Percentiles rank a stretch among this genome's conserved stretches.
These are phyloP conservation scores for Drosophila nr. fundita DNA, from an alignment of 2,888 invertebrate species.

Conservation along the genomic window DNA sequence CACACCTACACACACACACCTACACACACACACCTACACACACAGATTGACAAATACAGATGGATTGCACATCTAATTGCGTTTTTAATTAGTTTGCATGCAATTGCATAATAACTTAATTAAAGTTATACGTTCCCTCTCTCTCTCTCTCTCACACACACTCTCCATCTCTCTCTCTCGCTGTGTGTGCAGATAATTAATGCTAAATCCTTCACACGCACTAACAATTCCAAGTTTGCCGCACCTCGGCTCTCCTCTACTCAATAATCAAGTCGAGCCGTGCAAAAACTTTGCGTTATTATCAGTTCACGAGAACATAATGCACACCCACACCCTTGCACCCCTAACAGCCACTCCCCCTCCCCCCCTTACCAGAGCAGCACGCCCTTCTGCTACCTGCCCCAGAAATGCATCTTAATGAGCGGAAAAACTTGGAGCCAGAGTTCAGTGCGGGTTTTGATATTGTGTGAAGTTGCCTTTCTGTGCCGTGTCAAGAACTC, in stretches of 20 bases:
- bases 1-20: neutral
- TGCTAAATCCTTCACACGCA: conserved; percentile 77
- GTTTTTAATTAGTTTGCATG: conserved; percentile 75
- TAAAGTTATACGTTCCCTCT: conserved; percentile 57
- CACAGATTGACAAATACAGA: neutral
- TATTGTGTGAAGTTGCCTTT: neutral
- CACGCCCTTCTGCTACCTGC: conserved; percentile 16
- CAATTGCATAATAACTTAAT: conserved; percentile 76
- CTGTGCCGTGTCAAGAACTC: conserved; percentile 21
- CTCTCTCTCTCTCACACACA: too few relatives aligned
- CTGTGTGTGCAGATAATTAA: conserved; percentile 64
- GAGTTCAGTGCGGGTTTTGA: conserved; percentile 1
- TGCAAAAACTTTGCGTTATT: conserved; percentile 69
- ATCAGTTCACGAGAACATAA: conserved; percentile 65
- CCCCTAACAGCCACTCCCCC: neutral
- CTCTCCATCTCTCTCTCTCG: neutral
- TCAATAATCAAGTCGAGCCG: conserved; percentile 70
- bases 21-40: neutral
- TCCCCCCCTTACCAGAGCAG: neutral
- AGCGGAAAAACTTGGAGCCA: conserved; percentile 43
- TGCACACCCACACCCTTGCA: conserved; percentile 40
- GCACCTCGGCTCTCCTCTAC: conserved; percentile 8
- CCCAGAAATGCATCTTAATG: conserved; percentile 76
- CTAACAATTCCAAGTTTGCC: conserved; percentile 73
- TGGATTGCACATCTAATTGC: conserved; percentile 47